A percentile compares a stretch with the other conserved stretches of the same genome.
Conservation (phyloP, 2,888 invertebrate genomes). For the Agonum fuliginosum region DNA sequence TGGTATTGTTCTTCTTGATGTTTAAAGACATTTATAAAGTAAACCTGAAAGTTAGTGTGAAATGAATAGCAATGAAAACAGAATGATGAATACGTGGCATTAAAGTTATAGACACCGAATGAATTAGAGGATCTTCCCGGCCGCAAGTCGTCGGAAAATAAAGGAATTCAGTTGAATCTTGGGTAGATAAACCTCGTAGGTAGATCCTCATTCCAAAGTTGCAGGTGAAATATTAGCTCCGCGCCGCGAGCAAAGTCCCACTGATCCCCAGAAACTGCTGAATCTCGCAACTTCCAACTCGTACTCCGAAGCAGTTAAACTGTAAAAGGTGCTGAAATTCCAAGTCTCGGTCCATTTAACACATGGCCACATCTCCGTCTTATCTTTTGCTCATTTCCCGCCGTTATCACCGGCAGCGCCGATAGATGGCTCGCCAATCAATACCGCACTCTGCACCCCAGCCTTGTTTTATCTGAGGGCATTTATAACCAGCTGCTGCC, state of each 20-base stretch:
- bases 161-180: not conserved
- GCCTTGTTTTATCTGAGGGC: slow-evolving; percentile 54
- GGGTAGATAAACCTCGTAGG: slow-evolving; percentile 7
- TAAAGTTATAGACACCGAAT: not conserved
- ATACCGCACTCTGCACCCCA: slow-evolving; percentile 34
- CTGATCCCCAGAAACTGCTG: slow-evolving; percentile 36
- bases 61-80: not conserved
- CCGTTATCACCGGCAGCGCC: slow-evolving; percentile 65
- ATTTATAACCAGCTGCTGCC: slow-evolving; percentile 51
- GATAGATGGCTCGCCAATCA: slow-evolving; percentile 60
- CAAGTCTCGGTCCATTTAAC: slow-evolving; percentile 65
- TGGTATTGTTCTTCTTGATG: no score
- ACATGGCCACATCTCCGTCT: slow-evolving; percentile 64
- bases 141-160: slow-evolving; percentile 10
- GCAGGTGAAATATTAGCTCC: slow-evolving; percentile 34
- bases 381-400: slow-evolving; percentile 67
- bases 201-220: slow-evolving; percentile 8
- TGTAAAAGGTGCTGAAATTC: slow-evolving; percentile 54
- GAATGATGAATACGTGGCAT: not conserved
- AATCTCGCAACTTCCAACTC: slow-evolving; percentile 35
- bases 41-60: no score
- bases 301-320: slow-evolving; percentile 37
- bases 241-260: not conserved
- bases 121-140: slow-evolving; percentile 24
- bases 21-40: no score